These are phyloP conservation scores for Ichneumoninae sp. DNA, from an alignment of 2,888 invertebrate genomes.

Conservation along the genomic window DNA sequence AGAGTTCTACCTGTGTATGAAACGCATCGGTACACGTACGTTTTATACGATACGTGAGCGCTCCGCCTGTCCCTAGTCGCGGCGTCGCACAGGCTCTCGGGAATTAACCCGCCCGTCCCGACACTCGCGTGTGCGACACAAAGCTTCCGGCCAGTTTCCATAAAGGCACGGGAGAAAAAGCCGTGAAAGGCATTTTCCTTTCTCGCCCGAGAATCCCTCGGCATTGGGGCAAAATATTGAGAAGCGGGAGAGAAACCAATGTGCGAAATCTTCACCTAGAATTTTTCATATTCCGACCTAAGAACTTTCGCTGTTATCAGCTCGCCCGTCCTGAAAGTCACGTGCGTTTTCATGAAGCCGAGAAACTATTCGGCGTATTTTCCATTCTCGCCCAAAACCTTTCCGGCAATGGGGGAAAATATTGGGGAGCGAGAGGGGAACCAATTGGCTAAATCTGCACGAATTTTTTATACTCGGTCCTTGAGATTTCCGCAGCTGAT, in stretches of 20 bases:
- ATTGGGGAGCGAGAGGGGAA: no score
- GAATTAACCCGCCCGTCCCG: not conserved
- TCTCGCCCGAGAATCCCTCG: not conserved
- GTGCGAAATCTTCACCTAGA: not conserved
- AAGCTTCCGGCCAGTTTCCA: not conserved
- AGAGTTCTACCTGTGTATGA: slow-evolving; percentile 19
- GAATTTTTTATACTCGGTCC: no score
- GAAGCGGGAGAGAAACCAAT: not conserved
- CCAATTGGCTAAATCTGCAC: no score
- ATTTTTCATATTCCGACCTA: no score
- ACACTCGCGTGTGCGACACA: not conserved
- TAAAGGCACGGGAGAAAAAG: not conserved
- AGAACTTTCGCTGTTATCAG: no score
- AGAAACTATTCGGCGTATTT: no score
- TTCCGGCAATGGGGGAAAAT: no score
- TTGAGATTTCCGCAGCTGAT: no score
- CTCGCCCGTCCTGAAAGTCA: not conserved
- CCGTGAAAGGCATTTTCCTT: not conserved
- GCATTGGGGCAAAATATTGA: not conserved
- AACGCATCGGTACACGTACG: not conserved
- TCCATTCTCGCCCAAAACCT: no score
- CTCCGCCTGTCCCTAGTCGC: not conserved
- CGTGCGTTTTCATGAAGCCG: not conserved
- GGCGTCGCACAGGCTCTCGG: not conserved
- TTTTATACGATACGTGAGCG: slow-evolving; percentile 8